These are phyloP conservation scores for Valencia hispanica DNA, from an alignment of 2,797 vertebrate species.

Conservation along the genomic window DNA sequence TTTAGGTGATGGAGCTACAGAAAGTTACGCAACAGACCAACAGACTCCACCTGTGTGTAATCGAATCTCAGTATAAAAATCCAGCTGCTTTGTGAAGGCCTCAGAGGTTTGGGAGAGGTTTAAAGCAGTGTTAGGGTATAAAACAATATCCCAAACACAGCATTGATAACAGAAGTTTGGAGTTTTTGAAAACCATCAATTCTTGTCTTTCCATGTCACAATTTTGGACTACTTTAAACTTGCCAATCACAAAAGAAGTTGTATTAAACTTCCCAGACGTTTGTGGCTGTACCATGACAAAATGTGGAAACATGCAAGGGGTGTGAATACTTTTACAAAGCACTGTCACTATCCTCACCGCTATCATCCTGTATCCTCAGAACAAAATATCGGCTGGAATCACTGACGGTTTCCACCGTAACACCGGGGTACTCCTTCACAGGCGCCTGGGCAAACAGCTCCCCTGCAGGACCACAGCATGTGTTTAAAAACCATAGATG, in stretches of 20 bases:
- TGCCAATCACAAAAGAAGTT: neutral
- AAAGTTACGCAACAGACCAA: too few relatives aligned
- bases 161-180: too few relatives aligned
- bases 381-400: conserved; percentile 95
- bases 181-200: neutral
- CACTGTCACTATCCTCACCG: conserved; percentile 74
- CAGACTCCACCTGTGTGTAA: too few relatives aligned
- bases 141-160: too few relatives aligned
- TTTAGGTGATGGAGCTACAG: too few relatives aligned
- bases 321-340: neutral
- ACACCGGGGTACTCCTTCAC: conserved; percentile 90
- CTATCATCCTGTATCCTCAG: conserved; percentile 93
- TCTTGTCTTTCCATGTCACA: neutral
- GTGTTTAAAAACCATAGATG: neutral
- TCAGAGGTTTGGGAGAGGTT: too few relatives aligned
- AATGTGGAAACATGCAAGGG: neutral
- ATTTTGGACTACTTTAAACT: neutral
- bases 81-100: too few relatives aligned
- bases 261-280: neutral
- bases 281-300: neutral
- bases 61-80: too few relatives aligned
- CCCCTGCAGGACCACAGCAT: conserved; percentile 74
- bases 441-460: conserved; percentile 93
- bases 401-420: conserved; percentile 90
- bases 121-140: too few relatives aligned